These are phyloP conservation scores for Zophobas morio DNA, from an alignment of 1,140 invertebrate species.

Conservation along the genomic window DNA sequence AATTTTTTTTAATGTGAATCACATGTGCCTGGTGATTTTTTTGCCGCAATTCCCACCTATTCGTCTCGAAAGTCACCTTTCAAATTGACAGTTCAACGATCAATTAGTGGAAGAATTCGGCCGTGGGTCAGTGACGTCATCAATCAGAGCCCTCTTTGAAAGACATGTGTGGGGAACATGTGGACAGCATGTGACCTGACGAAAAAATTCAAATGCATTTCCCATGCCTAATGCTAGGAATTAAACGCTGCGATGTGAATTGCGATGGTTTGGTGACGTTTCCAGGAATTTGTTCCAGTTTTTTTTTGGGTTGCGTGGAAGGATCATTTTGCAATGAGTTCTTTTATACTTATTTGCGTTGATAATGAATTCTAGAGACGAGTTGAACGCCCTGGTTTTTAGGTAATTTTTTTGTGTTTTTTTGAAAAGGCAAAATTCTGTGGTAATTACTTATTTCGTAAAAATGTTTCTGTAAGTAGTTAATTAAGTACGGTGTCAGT, in stretches of 20 bases:
- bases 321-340: no score
- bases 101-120: conserved; percentile 21
- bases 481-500: no score
- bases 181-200: conserved; percentile 5
- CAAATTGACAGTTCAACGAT: conserved; percentile 22
- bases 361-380: no score
- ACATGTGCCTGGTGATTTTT: background rate
- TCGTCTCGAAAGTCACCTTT: background rate
- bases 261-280: background rate
- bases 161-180: conserved; percentile 8
- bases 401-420: no score
- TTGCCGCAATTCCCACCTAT: background rate
- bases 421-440: no score
- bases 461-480: no score
- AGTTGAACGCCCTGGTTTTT: no score
- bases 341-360: no score
- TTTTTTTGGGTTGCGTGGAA: no score
- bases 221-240: conserved; percentile 6
- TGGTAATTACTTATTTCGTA: no score
- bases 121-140: conserved; percentile 36
- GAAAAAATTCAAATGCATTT: conserved; percentile 33
- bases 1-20: conserved; percentile 16
- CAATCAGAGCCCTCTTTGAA: conserved; percentile 17
- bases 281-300: background rate
- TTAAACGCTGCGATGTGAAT: conserved; percentile 23